phyloP scores from a whole-genome alignment of 2,797 vertebrate species.

The Psittacula derbiana region DNA sequence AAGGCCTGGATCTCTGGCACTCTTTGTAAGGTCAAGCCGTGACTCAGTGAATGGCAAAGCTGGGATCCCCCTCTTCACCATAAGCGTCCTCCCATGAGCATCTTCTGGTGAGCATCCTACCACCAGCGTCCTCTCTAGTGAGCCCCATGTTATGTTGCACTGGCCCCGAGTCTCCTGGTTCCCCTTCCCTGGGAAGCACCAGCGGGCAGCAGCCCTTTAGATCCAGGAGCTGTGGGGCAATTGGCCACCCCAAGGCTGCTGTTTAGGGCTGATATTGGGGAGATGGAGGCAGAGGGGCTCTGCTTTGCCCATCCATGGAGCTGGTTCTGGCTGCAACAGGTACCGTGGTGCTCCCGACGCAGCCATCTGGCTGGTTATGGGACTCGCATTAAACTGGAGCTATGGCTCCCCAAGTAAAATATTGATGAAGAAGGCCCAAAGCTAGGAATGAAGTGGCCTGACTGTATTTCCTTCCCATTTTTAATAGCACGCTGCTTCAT shows the following conservation, averaged over 20 bases:
- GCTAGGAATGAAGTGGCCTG: slow-evolving; percentile 32
- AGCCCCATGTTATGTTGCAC: accelerated
- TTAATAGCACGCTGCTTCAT: slow-evolving; percentile 32
- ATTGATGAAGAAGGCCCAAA: slow-evolving; percentile 60
- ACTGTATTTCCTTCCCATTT: slow-evolving; percentile 43
- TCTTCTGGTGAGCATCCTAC: neutral
- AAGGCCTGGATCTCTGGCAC: neutral
- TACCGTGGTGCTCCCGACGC: neutral
- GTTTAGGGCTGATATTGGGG: accelerated
- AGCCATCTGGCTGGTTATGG: neutral
- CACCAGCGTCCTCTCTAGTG: accelerated
- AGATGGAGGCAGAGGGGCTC: neutral
- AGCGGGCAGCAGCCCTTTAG: accelerated
- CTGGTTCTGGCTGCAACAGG: neutral
- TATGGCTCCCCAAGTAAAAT: slow-evolving; percentile 31
- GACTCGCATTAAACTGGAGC: neutral
- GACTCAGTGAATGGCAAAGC: neutral
- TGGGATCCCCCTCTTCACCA: accelerated
- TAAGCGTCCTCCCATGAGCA: neutral
- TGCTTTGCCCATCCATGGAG: neutral
- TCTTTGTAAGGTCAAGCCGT: neutral
- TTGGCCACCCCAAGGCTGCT: accelerated
- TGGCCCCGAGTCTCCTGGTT: accelerated
- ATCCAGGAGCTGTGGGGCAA: neutral
- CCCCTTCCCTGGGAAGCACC: neutral